These are phyloP conservation scores for Danaus plexippus DNA, from an alignment of 1,140 invertebrate species.

Conservation along the genomic window DNA sequence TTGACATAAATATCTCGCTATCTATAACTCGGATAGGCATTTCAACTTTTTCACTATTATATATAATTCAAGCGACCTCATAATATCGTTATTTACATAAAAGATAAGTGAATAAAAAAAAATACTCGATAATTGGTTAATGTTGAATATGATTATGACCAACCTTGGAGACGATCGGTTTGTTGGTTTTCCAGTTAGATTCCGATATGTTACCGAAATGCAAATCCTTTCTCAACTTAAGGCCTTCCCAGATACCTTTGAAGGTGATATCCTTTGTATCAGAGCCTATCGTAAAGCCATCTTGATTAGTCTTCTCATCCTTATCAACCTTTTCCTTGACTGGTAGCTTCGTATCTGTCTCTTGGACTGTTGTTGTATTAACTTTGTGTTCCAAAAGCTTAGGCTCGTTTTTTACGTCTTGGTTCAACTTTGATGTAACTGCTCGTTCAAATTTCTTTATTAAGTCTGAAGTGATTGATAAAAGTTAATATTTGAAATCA, in stretches of 20 bases:
- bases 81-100: too few species aligned
- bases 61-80: too few species aligned
- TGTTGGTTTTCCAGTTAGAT: conserved; percentile 53
- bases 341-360: conserved; percentile 24
- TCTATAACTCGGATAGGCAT: too few species aligned
- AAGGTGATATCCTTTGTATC: conserved; percentile 55
- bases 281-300: conserved; percentile 36
- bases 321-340: conserved; percentile 27
- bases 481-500: not conserved
- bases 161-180: conserved; percentile 24
- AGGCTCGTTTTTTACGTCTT: conserved; percentile 23
- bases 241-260: conserved; percentile 50
- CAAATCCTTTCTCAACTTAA: conserved; percentile 57
- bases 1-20: too few species aligned
- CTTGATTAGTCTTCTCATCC: conserved; percentile 36
- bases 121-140: too few species aligned
- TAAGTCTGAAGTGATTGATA: conserved; percentile 36
- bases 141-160: too few species aligned
- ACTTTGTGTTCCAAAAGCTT: conserved; percentile 26
- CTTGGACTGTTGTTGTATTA: conserved; percentile 38
- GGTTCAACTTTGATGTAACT: conserved; percentile 29
- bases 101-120: too few species aligned
- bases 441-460: conserved; percentile 51
- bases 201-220: conserved; percentile 63
- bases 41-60: too few species aligned